These are phyloP conservation scores for Dromococcyx pavoninus DNA, from an alignment of 2,797 vertebrate genomes.

Conservation along the genomic window DNA sequence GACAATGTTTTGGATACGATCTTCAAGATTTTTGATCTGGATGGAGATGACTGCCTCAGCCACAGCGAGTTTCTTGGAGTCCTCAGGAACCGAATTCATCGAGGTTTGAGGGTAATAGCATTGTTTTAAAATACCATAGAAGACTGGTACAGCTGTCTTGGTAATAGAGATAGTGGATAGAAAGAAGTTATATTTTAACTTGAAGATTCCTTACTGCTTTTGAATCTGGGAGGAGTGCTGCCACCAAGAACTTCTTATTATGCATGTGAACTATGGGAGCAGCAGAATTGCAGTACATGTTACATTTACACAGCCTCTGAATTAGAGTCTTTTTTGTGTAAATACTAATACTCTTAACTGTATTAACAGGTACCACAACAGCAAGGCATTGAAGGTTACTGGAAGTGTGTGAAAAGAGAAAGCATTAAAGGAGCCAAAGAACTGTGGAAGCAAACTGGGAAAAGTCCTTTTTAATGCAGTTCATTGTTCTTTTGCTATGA, in stretches of 20 bases:
- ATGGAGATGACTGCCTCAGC: slow-evolving; percentile 94
- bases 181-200: not conserved
- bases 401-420: slow-evolving; percentile 96
- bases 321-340: not conserved
- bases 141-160: not conserved
- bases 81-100: slow-evolving; percentile 89
- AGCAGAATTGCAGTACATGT: not conserved
- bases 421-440: slow-evolving; percentile 92
- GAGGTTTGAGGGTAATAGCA: slow-evolving; percentile 88
- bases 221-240: not conserved
- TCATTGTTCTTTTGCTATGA: not conserved
- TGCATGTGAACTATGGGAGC: not conserved
- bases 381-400: slow-evolving; percentile 87
- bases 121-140: not conserved
- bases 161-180: not conserved
- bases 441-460: slow-evolving; percentile 81
- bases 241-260: not conserved
- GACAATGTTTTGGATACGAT: slow-evolving; percentile 93
- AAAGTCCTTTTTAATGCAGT: slow-evolving; percentile 81
- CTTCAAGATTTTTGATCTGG: slow-evolving; percentile 96
- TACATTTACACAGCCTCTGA: not conserved
- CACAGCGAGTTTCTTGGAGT: slow-evolving; percentile 91
- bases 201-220: not conserved
- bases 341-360: slow-evolving; percentile 11
- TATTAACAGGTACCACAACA: slow-evolving; percentile 85